Base-by-base conservation (phyloP, 2,113 vertebrate genomes). In the Furnarius figulus region DNA sequence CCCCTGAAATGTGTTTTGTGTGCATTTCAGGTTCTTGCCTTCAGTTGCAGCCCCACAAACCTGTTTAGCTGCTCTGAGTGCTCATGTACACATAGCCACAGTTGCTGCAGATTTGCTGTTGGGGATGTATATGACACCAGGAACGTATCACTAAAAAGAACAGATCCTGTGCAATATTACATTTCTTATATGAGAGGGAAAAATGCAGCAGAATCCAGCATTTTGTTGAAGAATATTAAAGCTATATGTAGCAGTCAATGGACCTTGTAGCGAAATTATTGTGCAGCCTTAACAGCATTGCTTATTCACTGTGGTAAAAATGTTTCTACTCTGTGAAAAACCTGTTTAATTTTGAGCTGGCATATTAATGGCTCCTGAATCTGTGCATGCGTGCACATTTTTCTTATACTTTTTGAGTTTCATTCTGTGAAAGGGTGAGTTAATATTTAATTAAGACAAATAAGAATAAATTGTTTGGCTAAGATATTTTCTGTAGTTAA, bases 81-180 rank as follows among this genome's bases (percentile, higher is more conserved):
- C 9, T 72, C 6, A 7, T 2, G 17, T 4, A 33, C 19, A 42
- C 9, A 23, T 8, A 70, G 12, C 1, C 0, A 0, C n/a, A 52
- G 3, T 10, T 66, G 35, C 46, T 82, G 27, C 7, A 72, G 66
- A 10, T 39, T 44, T 74, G 33, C 10, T 46, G 4, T 6, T 79
- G 47, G 14, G 33, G 15, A 42, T 56, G 8, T 40, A 10, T 21
- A 16, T 0, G 3, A 12, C 47, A 68, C 6, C 12, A 75, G 28
- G 47, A 52, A 2, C 18, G 1, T 21, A 39, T 42, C 20, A 35
- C 22, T 75, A 25, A 28, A 24, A 76, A 79, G 23, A 84, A 37
- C 10, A 67, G 13, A 27, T 31, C 10, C 7, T 52, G 14, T 6
- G 2, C n/a, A 86, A 40, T 37, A 25, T 31, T 59, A 5, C 5